phyloP scores from a whole-genome alignment of 2,888 invertebrate species.

The Himalopsyche anomala region DNA sequence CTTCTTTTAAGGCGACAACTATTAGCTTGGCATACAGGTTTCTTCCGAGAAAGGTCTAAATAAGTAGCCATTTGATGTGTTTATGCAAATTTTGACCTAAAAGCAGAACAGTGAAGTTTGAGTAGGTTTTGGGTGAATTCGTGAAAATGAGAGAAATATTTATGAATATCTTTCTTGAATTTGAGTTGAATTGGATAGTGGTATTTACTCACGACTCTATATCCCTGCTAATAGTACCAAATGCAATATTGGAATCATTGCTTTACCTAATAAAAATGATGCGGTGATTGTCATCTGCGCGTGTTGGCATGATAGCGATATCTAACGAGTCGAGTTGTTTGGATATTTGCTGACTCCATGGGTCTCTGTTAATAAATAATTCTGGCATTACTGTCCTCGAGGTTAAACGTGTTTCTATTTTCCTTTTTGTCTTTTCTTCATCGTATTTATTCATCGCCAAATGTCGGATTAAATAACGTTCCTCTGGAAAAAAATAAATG shows the following conservation, averaged over 20 bases:
- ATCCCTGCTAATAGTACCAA: too few relatives aligned
- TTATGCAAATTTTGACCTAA: too few relatives aligned
- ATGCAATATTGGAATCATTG: background rate
- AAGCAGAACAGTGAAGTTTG: too few relatives aligned
- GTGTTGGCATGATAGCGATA: constrained; percentile 67
- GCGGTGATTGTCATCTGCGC: constrained; percentile 67
- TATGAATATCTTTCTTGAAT: too few relatives aligned
- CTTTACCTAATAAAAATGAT: constrained; percentile 65
- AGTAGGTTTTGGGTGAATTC: too few relatives aligned
- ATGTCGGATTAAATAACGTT: constrained; percentile 67
- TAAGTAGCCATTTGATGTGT: too few relatives aligned
- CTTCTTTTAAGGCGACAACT: too few relatives aligned
- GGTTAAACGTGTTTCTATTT: constrained; percentile 68
- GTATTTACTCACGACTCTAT: too few relatives aligned
- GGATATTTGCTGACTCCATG: constrained; percentile 36
- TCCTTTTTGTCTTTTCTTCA: constrained; percentile 65
- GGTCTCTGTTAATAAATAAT: constrained; percentile 64
- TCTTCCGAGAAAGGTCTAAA: too few relatives aligned
- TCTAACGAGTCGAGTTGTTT: constrained; percentile 64
- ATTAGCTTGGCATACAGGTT: too few relatives aligned
- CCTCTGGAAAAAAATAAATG: constrained; percentile 65
- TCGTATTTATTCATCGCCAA: constrained; percentile 65
- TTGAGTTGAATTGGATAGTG: too few relatives aligned
- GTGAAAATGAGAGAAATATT: too few relatives aligned
- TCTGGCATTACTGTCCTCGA: constrained; percentile 67